phyloP scores from a whole-genome alignment of 2,888 invertebrate species.

The Hedya salicella region DNA sequence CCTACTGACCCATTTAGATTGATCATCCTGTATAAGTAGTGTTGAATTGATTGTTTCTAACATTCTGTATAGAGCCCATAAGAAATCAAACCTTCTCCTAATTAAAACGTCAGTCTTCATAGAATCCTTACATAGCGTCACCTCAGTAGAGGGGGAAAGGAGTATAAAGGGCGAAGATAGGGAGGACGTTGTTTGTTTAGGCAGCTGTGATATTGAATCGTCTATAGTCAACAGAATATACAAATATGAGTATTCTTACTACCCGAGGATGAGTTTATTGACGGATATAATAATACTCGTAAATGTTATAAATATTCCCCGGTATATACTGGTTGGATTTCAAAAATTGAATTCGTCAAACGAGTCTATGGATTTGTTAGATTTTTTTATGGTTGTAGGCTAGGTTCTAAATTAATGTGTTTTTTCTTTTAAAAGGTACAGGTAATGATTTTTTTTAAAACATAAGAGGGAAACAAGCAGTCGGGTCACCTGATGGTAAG shows the following conservation, averaged over 20 bases:
- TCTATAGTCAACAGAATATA: neutral
- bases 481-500: too few relatives aligned
- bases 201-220: conserved; percentile 3
- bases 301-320: neutral
- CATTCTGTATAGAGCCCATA: neutral
- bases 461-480: too few relatives aligned
- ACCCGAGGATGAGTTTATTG: neutral
- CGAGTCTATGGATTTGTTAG: too few relatives aligned
- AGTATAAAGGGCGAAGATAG: neutral
- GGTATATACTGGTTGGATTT: too few relatives aligned
- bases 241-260: neutral
- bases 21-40: too few relatives aligned
- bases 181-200: neutral
- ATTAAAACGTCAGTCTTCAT: conserved; percentile 24
- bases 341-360: too few relatives aligned
- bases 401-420: too few relatives aligned
- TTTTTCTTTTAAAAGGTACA: too few relatives aligned
- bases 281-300: neutral
- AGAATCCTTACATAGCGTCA: conserved; percentile 13
- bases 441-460: too few relatives aligned
- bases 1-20: too few relatives aligned
- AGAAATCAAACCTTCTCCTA: neutral
- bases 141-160: neutral
- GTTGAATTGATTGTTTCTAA: too few relatives aligned
- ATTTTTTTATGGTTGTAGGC: too few relatives aligned